Conservation (phyloP, 92 coral and sea anemone genomes). For the Porites divaricata region DNA sequence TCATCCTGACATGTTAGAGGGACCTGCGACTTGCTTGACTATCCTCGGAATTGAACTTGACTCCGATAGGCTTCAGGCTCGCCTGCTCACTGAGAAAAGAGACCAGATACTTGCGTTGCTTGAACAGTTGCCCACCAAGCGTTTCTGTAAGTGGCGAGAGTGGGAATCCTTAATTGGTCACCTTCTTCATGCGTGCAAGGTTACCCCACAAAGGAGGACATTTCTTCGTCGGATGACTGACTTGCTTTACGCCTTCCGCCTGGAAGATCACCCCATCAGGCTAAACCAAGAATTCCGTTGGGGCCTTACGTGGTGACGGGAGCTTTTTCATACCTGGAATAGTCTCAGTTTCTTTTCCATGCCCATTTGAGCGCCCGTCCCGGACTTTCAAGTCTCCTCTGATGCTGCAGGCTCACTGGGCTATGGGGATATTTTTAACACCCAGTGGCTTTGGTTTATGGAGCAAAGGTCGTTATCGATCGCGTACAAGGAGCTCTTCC, state of each 20-base stretch:
- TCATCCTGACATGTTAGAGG: too few species aligned
- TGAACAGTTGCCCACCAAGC: too few species aligned
- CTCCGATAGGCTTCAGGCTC: too few species aligned
- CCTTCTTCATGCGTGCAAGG: too few species aligned
- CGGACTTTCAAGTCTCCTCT: too few species aligned
- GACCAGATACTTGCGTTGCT: too few species aligned
- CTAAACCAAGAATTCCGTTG: slow-evolving; percentile 14
- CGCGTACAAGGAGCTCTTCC: slow-evolving; percentile 27
- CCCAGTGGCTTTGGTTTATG: slow-evolving; percentile 40
- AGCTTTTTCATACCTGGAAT: slow-evolving; percentile 31
- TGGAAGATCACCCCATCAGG: slow-evolving; percentile 11
- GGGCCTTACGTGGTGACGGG: slow-evolving; percentile 36
- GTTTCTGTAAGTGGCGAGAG: too few species aligned
- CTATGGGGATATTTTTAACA: slow-evolving; percentile 19
- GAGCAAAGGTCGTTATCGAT: background rate
- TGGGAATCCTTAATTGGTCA: too few species aligned
- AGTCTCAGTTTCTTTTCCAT: slow-evolving; percentile 35
- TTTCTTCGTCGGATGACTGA: slow-evolving; percentile 45
- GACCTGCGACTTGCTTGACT: too few species aligned
- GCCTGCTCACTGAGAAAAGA: too few species aligned
- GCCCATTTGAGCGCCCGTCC: slow-evolving; percentile 38
- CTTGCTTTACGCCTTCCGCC: slow-evolving; percentile 19
- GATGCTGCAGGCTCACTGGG: slow-evolving; percentile 45
- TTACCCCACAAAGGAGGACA: slow-evolving; percentile 30
- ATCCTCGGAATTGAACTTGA: too few species aligned